These are phyloP conservation scores for Globia sparganii DNA, from an alignment of 2,888 invertebrate species.

Conservation along the genomic window DNA sequence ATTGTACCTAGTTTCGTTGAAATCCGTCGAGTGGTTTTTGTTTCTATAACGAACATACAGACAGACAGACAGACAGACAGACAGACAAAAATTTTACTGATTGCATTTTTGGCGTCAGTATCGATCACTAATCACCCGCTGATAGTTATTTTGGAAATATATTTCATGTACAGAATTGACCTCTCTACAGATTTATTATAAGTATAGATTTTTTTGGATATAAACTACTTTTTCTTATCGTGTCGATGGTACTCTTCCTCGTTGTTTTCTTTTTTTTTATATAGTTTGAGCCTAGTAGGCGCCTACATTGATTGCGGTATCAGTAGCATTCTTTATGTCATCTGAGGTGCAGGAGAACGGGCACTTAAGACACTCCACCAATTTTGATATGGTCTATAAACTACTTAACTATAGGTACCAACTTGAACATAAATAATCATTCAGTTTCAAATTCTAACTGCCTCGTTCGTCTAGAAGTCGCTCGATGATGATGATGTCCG, in stretches of 20 bases:
- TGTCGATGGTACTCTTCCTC: neutral
- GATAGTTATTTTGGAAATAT: too few relatives aligned
- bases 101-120: too few relatives aligned
- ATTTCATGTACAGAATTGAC: too few relatives aligned
- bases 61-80: too few relatives aligned
- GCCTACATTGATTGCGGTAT: neutral
- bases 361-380: neutral
- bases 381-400: neutral
- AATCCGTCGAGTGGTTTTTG: too few relatives aligned
- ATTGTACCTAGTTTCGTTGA: too few relatives aligned
- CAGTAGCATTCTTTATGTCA: neutral
- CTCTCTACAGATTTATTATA: too few relatives aligned
- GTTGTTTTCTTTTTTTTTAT: neutral
- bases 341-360: neutral
- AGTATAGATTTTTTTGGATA: neutral
- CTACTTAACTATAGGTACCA: too few relatives aligned
- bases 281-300: neutral
- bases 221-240: neutral
- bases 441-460: neutral
- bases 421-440: neutral
- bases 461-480: neutral
- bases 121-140: too few relatives aligned
- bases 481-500: neutral
- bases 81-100: too few relatives aligned
- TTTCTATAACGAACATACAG: too few relatives aligned